Percentiles rank a stretch among this genome's conserved stretches.
Conservation (phyloP, 2,113 vertebrate species). For the Myotis yumanensis region DNA sequence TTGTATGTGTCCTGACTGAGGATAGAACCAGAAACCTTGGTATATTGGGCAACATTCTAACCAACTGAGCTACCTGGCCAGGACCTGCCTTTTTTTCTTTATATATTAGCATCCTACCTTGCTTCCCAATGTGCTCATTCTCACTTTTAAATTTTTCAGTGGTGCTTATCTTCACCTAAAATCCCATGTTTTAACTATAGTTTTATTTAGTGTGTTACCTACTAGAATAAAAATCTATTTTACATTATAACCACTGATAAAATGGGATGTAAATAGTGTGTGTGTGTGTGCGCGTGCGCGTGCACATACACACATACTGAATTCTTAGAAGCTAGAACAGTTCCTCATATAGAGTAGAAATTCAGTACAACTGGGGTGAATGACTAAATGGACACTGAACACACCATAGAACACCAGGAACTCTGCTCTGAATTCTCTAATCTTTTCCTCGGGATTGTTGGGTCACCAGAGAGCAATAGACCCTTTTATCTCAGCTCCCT, state of each 20-base stretch:
- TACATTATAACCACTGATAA: not conserved
- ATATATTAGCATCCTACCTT: not conserved
- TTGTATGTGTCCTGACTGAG: no score
- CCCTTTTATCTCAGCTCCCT: conserved; percentile 63
- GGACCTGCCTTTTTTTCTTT: not conserved
- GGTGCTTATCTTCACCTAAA: not conserved
- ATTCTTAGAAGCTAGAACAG: not conserved
- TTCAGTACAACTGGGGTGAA: conserved; percentile 2
- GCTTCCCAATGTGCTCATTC: not conserved
- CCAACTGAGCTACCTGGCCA: not conserved
- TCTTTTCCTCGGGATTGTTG: conserved; percentile 25
- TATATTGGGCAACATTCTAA: not conserved
- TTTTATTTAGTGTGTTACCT: not conserved
- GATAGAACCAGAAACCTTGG: no score
- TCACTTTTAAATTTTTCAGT: not conserved
- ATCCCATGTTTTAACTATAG: not conserved
- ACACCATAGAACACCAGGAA: not conserved
- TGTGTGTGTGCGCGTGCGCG: no score
- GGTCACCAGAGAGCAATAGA: conserved; percentile 56
- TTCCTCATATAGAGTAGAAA: not conserved
- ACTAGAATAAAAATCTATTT: conserved; percentile 1
- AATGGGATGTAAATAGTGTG: not conserved
- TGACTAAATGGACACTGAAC: not conserved
- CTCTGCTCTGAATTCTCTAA: not conserved
- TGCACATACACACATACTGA: not conserved